phyloP scores from a whole-genome alignment of 2,113 vertebrate species.

The Ceyx margarethae region DNA sequence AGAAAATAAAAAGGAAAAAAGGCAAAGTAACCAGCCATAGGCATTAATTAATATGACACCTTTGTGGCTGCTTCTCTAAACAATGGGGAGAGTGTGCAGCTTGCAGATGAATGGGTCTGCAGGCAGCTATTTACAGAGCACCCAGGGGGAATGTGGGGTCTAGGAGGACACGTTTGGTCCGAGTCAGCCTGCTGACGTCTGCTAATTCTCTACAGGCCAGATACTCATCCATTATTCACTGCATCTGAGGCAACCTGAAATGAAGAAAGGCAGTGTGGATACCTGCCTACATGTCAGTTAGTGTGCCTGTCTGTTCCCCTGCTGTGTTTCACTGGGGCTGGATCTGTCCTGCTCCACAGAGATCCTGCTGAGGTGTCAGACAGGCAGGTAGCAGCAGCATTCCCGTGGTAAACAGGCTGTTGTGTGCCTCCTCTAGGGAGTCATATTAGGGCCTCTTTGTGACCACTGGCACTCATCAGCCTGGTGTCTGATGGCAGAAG shows the following conservation, averaged over 20 bases:
- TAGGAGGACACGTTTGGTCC: not conserved
- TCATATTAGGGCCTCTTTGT: too few species aligned
- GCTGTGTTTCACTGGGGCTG: not conserved
- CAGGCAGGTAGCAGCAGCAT: not conserved
- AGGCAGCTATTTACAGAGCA: not conserved
- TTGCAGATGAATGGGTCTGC: not conserved
- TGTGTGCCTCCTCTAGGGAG: not conserved
- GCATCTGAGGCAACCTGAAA: not conserved
- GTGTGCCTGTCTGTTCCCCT: too few species aligned
- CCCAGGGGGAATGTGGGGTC: accelerated
- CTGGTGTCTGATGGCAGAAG: not conserved
- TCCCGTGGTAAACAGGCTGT: not conserved
- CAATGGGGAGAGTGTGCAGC: not conserved
- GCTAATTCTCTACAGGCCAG: not conserved
- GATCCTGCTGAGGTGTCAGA: not conserved
- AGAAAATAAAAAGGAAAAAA: not conserved
- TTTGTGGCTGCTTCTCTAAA: not conserved
- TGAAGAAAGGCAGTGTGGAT: not conserved
- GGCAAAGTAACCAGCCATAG: not conserved
- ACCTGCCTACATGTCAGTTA: accelerated
- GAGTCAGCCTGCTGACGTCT: not conserved
- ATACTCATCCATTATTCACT: not conserved
- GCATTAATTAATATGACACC: conserved; percentile 39
- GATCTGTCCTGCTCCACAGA: not conserved
- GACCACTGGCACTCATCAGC: not conserved